Evolutionary conservation across 2,888 invertebrate genomes (phyloP), one percentile per base, ranked within the genome.

Genomic region (Heliconius erato): DNA sequence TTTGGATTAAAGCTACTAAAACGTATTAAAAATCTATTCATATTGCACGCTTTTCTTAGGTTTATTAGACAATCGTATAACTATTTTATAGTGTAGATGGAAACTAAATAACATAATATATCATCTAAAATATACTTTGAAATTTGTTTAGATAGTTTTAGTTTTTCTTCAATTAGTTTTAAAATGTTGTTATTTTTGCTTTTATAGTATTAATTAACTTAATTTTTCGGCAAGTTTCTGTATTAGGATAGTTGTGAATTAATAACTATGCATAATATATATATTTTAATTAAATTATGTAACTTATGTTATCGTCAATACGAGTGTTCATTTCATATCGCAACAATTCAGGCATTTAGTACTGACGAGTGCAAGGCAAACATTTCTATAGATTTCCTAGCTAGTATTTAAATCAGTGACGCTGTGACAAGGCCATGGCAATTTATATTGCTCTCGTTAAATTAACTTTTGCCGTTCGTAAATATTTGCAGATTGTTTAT

Each of bases 321-420:
- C 14, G n/a, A 71, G 71, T 71, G 72, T 72, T 28, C 72, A 44
- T 49, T 72, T 72, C 44, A 72, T 72, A 72, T 72, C 72, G 44
- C 49, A 44, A 44, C 26, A 49, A 72, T 72, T 49, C 44, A 59
- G 32, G 26, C 63, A 76, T 59, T 76, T 76, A 72, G 72, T 19
- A 72, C 44, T 49, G 72, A 49, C 49, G 40, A 63, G 40, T 76
- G 40, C 76, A 23, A 35, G 63, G 26, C 49, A 76, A 76, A 76
- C 63, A 76, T 76, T 76, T 63, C 63, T 76, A 76, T 76, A 76
- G 68, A 68, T 78, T 71, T 71, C 65, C 69, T 23, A 76, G 80
- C 59, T 67, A 80, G 76, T 81, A 63, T 81, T 76, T 81, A 44
- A 78, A 80, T 77, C 77, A 32, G 35, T 78, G 63, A 77, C 63